A percentile compares a stretch with the other conserved stretches of the same genome.
These are phyloP conservation scores for Nasonia vitripennis DNA, from an alignment of 1,140 invertebrate species.

Conservation along the genomic window DNA sequence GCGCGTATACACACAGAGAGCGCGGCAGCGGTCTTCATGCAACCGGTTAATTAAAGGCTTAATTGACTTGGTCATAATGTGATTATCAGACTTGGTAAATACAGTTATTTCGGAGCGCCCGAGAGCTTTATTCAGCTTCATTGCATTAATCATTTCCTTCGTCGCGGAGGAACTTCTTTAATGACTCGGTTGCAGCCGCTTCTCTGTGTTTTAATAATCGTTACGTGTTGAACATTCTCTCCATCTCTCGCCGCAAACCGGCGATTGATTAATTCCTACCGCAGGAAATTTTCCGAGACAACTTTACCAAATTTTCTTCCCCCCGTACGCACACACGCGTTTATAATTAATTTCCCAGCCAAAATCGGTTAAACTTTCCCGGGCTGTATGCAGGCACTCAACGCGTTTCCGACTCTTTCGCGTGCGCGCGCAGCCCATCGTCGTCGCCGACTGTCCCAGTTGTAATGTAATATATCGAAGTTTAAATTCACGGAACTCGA, in stretches of 20 bases:
- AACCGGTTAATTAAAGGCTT: neutral
- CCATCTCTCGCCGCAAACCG: neutral
- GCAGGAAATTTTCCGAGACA: neutral
- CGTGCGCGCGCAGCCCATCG: too few species aligned
- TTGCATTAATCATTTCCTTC: neutral
- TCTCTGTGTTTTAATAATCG: neutral
- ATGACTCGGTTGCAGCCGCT: neutral
- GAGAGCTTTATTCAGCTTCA: neutral
- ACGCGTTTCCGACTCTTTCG: neutral
- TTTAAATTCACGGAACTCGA: neutral
- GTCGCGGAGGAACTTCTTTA: neutral
- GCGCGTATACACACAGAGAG: neutral
- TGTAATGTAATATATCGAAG: constrained; percentile 1
- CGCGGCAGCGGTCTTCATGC: neutral
- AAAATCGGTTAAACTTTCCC: neutral
- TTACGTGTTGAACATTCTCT: too few species aligned
- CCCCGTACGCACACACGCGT: neutral
- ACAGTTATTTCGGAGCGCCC: neutral
- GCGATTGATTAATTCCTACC: neutral
- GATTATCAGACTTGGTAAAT: neutral
- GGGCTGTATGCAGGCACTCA: neutral
- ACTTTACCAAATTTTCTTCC: neutral
- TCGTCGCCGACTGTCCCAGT: neutral
- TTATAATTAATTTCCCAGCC: neutral
- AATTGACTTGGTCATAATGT: neutral